Percentiles rank a stretch among this genome's conserved stretches.
Evolutionary conservation across 1,140 invertebrate genomes (phyloP).

Genomic region (Trinorchestia longiramus): DNA sequence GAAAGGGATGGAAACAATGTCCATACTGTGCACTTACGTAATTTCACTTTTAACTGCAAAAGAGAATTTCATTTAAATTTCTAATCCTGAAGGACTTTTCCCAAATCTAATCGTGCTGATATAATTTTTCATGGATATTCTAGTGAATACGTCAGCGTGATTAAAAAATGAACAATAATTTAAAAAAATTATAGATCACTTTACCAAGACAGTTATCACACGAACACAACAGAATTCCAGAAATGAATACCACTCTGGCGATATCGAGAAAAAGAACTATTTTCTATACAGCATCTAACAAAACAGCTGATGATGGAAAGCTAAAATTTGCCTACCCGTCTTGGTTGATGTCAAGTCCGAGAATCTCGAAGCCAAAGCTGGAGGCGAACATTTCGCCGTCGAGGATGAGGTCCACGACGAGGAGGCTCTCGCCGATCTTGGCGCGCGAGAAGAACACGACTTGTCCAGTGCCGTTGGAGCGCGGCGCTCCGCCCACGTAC

Average conservation of each 20-base stretch:
- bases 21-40: not conserved
- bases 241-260: not conserved
- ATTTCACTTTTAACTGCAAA: not conserved
- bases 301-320: not conserved
- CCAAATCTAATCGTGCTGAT: not conserved
- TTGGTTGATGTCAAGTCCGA: slow-evolving; percentile 86
- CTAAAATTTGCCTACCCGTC: slow-evolving; percentile 77
- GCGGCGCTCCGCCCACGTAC: slow-evolving; percentile 87
- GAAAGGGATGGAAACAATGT: not conserved
- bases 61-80: not conserved
- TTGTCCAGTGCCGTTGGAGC: slow-evolving; percentile 86
- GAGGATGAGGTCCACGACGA: slow-evolving; percentile 77
- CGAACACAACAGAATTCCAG: not conserved
- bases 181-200: not conserved
- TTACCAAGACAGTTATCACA: not conserved
- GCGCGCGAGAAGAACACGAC: slow-evolving; percentile 82
- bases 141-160: not conserved
- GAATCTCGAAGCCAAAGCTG: slow-evolving; percentile 89
- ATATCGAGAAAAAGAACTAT: not conserved
- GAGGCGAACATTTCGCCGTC: slow-evolving; percentile 89
- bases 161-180: not conserved
- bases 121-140: not conserved
- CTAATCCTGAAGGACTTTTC: not conserved
- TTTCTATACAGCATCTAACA: not conserved
- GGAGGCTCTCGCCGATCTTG: slow-evolving; percentile 68